Percentiles rank a stretch among this genome's conserved stretches.
Conservation (phyloP, 2,888 invertebrate genomes). For the Sisyra nigra region DNA sequence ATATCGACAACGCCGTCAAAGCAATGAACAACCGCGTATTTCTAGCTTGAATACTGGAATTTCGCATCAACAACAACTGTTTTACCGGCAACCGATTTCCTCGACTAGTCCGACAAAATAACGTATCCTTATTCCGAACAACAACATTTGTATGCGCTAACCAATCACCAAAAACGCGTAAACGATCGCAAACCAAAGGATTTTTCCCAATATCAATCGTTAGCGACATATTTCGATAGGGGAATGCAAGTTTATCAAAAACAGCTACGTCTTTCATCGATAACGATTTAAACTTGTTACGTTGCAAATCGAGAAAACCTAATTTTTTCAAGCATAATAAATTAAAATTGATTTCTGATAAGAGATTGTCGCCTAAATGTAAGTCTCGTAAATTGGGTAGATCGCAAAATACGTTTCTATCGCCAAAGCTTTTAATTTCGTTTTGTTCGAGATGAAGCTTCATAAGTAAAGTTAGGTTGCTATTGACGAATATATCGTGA, state of each 20-base stretch:
- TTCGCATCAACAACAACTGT: not conserved
- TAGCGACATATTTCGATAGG: slow-evolving; percentile 27
- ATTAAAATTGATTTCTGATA: slow-evolving; percentile 46
- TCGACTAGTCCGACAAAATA: slow-evolving; percentile 29
- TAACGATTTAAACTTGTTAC: slow-evolving; percentile 44
- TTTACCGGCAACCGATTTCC: not conserved
- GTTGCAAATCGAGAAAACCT: slow-evolving; percentile 48
- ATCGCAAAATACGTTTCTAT: slow-evolving; percentile 51
- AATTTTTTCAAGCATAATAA: slow-evolving; percentile 46
- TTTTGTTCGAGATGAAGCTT: slow-evolving; percentile 64
- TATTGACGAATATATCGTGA: slow-evolving; percentile 54
- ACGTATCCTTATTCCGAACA: slow-evolving; percentile 35
- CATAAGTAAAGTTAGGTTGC: slow-evolving; percentile 43
- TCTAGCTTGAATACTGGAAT: slow-evolving; percentile 40
- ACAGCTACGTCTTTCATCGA: slow-evolving; percentile 34
- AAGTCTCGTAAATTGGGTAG: slow-evolving; percentile 47
- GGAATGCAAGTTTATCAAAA: slow-evolving; percentile 36
- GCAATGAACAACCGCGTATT: slow-evolving; percentile 39
- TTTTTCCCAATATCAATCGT: slow-evolving; percentile 47
- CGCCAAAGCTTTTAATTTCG: slow-evolving; percentile 48
- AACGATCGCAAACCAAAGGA: slow-evolving; percentile 53
- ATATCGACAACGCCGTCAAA: slow-evolving; percentile 30
- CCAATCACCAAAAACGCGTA: slow-evolving; percentile 44
- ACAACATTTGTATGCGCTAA: slow-evolving; percentile 40
- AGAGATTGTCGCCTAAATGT: slow-evolving; percentile 47